A percentile compares a stretch with the other conserved stretches of the same genome.
Conservation (phyloP, 2,113 vertebrate species). For the Python bivittatus region DNA sequence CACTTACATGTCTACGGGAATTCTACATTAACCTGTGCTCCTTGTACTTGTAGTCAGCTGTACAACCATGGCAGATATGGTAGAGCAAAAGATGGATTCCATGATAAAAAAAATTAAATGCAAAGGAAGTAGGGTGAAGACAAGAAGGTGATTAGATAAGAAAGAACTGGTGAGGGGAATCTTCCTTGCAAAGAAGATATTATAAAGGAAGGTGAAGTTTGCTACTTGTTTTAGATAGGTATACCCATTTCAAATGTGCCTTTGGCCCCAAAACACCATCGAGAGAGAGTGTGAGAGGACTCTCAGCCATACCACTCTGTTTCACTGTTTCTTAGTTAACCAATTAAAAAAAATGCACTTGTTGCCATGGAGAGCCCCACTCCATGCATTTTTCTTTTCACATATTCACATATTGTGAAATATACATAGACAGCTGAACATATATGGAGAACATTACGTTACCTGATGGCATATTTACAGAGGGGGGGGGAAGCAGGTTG, state of each 20-base stretch:
- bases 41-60: neutral
- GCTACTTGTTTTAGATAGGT: neutral
- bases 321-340: slow-evolving; percentile 8
- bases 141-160: neutral
- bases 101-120: neutral
- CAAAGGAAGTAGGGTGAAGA: neutral
- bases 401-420: slow-evolving; percentile 14
- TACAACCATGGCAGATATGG: neutral
- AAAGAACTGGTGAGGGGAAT: neutral
- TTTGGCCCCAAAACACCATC: no score
- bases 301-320: neutral
- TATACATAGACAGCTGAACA: slow-evolving; percentile 21
- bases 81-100: neutral
- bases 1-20: neutral
- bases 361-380: slow-evolving; percentile 51
- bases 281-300: no score
- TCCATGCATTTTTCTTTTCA: neutral
- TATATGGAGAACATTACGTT: slow-evolving; percentile 2
- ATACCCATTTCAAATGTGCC: neutral
- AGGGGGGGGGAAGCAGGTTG: neutral
- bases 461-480: neutral
- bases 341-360: slow-evolving; percentile 46
- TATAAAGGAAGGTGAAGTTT: neutral
- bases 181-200: neutral
- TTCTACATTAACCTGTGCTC: neutral